phyloP scores from a whole-genome alignment of 2,797 vertebrate genomes.

The Bucorvus abyssinicus region DNA sequence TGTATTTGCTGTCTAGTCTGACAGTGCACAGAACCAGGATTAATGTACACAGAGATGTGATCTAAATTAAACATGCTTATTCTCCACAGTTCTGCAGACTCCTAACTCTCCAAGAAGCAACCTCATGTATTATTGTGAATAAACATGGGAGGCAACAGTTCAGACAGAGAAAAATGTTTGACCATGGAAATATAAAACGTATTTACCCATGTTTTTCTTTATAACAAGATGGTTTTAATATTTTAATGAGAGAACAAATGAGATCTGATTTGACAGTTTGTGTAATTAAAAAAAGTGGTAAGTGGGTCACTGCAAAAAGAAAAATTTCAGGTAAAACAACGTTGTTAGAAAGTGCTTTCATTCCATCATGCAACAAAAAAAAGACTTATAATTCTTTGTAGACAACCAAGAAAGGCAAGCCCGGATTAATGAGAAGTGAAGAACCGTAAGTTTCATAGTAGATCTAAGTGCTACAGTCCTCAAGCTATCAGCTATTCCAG shows the following conservation, averaged over 20 bases:
- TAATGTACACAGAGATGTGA: neutral
- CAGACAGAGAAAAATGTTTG: neutral
- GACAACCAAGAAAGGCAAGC: neutral
- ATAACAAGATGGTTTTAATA: neutral
- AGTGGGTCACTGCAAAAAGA: neutral
- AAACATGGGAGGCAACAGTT: neutral
- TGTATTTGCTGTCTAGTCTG: slow-evolving; percentile 4
- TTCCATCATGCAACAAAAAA: neutral
- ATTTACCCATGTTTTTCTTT: neutral
- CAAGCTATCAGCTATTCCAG: neutral
- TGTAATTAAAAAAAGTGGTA: neutral
- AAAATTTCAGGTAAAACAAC: neutral
- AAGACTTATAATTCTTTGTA: neutral
- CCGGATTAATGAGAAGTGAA: neutral
- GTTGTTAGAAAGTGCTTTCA: neutral
- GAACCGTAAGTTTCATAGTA: neutral
- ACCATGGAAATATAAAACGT: neutral
- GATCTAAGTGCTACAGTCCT: neutral
- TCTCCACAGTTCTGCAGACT: neutral
- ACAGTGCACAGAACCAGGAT: slow-evolving; percentile 2
- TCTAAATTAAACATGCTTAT: slow-evolving; percentile 1
- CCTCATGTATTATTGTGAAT: neutral
- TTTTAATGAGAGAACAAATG: neutral
- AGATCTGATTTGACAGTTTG: neutral
- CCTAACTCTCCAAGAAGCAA: neutral